phyloP scores from a whole-genome alignment of 2,797 vertebrate genomes.

The Phyllotis vaccarum region DNA sequence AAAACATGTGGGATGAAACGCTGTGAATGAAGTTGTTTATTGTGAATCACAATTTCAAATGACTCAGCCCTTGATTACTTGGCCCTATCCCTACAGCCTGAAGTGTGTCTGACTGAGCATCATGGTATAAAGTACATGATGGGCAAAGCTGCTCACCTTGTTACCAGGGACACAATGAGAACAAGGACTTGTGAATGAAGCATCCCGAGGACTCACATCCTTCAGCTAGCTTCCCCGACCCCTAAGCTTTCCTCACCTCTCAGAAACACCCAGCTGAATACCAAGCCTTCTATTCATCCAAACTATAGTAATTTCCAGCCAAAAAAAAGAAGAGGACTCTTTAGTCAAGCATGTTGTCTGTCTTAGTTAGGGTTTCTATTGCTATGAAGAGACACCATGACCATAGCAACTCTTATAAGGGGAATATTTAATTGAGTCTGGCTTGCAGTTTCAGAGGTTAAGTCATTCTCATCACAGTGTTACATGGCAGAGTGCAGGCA shows the following conservation, averaged over 20 bases:
- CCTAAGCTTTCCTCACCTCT: neutral
- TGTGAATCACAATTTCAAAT: neutral
- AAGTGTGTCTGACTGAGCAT: neutral
- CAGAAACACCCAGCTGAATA: neutral
- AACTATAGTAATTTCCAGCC: neutral
- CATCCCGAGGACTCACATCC: neutral
- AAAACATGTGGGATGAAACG: neutral
- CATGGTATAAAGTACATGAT: no score
- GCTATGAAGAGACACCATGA: no score
- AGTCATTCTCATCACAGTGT: no score
- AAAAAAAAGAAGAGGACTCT: no score
- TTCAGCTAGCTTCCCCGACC: no score
- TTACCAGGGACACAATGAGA: neutral
- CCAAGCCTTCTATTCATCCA: neutral
- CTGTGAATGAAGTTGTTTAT: neutral
- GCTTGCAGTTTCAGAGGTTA: no score
- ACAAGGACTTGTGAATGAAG: neutral
- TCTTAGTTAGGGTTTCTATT: no score
- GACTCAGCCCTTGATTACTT: neutral
- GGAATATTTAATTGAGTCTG: no score
- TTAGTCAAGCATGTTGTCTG: neutral
- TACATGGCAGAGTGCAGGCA: no score
- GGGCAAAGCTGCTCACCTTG: neutral
- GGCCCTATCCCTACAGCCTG: neutral
- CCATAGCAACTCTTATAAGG: no score